Conservation (phyloP, 2,113 vertebrate genomes). For the Diglossa brunneiventris region DNA sequence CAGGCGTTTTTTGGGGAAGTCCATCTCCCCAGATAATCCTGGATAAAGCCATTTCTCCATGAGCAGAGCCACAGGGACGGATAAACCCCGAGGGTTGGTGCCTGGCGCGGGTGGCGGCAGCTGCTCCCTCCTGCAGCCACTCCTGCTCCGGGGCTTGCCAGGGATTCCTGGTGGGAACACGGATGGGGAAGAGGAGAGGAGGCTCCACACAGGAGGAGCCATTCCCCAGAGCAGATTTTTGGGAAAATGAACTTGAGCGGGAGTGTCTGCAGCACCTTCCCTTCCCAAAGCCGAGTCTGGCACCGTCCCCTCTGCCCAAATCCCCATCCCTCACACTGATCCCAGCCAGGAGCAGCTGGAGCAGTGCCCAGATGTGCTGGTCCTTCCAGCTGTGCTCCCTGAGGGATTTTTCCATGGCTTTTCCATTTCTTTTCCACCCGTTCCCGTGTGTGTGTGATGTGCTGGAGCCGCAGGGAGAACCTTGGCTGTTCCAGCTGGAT, state of each 20-base stretch:
- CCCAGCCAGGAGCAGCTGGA: background rate
- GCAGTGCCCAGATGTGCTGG: background rate
- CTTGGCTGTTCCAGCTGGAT: background rate
- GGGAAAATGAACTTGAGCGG: background rate
- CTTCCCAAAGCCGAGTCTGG: background rate
- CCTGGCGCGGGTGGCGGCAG: background rate
- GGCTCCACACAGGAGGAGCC: background rate
- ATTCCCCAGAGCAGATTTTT: background rate
- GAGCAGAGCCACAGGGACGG: background rate
- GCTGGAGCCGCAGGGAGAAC: background rate
- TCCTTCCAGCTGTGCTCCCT: background rate
- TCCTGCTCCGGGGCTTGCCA: background rate
- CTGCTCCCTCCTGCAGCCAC: background rate
- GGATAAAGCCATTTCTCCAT: accelerated
- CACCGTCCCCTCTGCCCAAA: background rate
- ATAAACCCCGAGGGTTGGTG: accelerated
- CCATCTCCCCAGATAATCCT: accelerated
- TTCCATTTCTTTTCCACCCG: accelerated
- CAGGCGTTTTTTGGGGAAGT: background rate
- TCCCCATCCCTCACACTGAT: background rate
- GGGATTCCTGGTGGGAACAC: background rate
- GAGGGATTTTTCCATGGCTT: background rate
- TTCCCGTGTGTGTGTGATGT: accelerated
- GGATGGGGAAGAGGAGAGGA: background rate
- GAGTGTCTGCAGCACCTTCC: background rate